phyloP scores from a whole-genome alignment of 1,140 invertebrate genomes.

The Tribolium castaneum region DNA sequence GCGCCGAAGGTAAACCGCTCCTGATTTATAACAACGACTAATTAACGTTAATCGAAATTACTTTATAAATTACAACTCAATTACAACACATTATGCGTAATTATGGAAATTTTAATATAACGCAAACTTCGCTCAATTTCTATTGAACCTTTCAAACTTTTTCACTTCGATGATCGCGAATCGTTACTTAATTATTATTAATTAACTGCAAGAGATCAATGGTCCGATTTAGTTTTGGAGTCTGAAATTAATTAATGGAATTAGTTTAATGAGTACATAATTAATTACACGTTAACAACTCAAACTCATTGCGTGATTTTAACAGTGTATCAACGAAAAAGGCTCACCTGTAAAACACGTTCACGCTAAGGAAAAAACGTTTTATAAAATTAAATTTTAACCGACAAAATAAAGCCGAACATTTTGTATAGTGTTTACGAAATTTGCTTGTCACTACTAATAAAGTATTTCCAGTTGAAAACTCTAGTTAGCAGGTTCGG shows the following conservation, averaged over 20 bases:
- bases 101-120: neutral
- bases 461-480: neutral
- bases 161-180: neutral
- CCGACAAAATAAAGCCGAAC: neutral
- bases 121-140: neutral
- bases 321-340: neutral
- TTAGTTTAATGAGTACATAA: constrained; percentile 19
- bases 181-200: constrained; percentile 8
- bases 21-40: constrained; percentile 10
- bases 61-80: neutral
- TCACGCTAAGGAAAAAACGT: constrained; percentile 1
- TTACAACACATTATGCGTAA: neutral
- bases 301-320: constrained; percentile 19
- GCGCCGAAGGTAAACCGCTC: neutral
- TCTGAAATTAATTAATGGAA: constrained; percentile 6
- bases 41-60: neutral
- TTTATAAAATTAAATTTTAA: constrained; percentile 23
- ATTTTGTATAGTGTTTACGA: neutral
- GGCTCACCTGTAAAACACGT: neutral
- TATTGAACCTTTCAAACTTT: neutral
- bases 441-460: neutral
- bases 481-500: neutral
- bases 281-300: constrained; percentile 7
- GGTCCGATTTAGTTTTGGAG: neutral
- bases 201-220: neutral